These are phyloP conservation scores for Heliconius hewitsoni DNA, from an alignment of 1,140 invertebrate species.

Conservation along the genomic window DNA sequence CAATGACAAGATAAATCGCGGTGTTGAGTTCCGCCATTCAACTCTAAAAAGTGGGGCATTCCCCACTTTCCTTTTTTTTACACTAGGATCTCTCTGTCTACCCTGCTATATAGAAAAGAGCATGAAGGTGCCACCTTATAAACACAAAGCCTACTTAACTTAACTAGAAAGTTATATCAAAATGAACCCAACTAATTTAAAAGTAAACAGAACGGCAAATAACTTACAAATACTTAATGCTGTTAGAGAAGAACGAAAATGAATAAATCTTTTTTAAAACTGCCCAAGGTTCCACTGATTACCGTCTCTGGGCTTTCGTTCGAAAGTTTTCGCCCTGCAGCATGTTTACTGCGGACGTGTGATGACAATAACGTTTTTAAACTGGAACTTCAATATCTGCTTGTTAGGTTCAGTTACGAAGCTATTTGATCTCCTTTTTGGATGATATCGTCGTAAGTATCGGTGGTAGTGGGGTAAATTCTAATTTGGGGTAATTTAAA, in stretches of 20 bases:
- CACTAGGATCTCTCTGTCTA: too few species aligned
- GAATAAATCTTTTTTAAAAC: constrained; percentile 38
- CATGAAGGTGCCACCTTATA: background rate
- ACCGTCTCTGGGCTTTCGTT: constrained; percentile 28
- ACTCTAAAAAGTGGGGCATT: too few species aligned
- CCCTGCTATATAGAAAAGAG: background rate
- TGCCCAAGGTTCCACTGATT: constrained; percentile 34
- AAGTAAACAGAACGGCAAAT: constrained; percentile 14
- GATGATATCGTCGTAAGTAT: background rate
- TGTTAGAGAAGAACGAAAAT: constrained; percentile 9
- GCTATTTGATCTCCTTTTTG: background rate
- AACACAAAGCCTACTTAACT: constrained; percentile 8
- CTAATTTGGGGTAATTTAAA: too few species aligned
- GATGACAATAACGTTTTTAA: constrained; percentile 38
- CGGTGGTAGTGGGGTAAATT: background rate
- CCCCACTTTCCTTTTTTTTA: too few species aligned
- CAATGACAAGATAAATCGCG: too few species aligned
- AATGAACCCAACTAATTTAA: background rate
- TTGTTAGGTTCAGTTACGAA: background rate
- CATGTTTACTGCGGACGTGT: constrained; percentile 35
- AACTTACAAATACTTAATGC: constrained; percentile 12
- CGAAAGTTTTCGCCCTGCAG: constrained; percentile 29
- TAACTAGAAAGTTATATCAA: constrained; percentile 5
- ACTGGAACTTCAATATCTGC: constrained; percentile 23
- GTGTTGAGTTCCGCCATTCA: too few species aligned